Percentiles rank a stretch among this genome's conserved stretches.
phyloP scores from a whole-genome alignment of 2,113 vertebrate species.

The Paracanthobrama guichenoti region DNA sequence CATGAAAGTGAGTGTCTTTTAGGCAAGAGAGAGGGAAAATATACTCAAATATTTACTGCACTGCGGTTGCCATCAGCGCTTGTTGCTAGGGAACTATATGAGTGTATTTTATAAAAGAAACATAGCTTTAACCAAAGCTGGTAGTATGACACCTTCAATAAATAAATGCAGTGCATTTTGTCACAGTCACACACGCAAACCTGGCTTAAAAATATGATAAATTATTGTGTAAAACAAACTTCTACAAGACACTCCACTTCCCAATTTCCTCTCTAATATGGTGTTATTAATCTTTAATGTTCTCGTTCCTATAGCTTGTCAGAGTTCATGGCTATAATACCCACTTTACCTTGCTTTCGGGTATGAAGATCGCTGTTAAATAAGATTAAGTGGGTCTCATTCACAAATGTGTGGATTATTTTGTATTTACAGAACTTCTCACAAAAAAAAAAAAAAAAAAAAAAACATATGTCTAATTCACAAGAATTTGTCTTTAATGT shows the following conservation, averaged over 20 bases:
- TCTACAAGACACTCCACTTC: slow-evolving; percentile 16
- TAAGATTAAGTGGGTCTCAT: slow-evolving; percentile 6
- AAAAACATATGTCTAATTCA: too few relatives aligned
- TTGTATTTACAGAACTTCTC: too few relatives aligned
- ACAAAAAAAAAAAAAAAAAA: too few relatives aligned
- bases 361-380: slow-evolving; percentile 27
- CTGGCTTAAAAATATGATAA: not conserved
- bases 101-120: slow-evolving; percentile 55
- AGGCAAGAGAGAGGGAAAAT: slow-evolving; percentile 35
- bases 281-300: slow-evolving; percentile 39
- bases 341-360: slow-evolving; percentile 5
- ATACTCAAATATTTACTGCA: slow-evolving; percentile 54
- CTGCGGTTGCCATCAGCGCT: slow-evolving; percentile 49
- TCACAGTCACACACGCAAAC: slow-evolving; percentile 1
- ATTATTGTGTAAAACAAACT: slow-evolving; percentile 17
- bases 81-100: slow-evolving; percentile 63
- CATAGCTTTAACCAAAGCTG: slow-evolving; percentile 40
- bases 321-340: slow-evolving; percentile 1
- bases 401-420: too few relatives aligned
- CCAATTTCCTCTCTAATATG: slow-evolving; percentile 25
- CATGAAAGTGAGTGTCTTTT: slow-evolving; percentile 40
- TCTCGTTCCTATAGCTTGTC: not conserved
- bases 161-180: slow-evolving; percentile 38
- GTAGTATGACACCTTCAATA: slow-evolving; percentile 50
- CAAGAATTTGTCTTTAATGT: too few relatives aligned